phyloP scores from a whole-genome alignment of 1,140 invertebrate genomes.

The Drosophila carrolli region DNA sequence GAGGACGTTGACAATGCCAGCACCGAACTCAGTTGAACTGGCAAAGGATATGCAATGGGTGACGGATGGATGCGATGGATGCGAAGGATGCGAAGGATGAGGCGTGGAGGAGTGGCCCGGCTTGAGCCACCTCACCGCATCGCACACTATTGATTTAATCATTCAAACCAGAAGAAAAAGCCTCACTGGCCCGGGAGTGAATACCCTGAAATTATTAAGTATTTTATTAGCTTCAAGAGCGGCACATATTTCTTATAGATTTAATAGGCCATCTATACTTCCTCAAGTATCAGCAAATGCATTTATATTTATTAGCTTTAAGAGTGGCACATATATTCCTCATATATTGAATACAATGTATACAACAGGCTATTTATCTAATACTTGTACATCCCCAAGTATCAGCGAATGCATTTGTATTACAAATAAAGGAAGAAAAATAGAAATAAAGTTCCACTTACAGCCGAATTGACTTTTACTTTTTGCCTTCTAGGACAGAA shows the following conservation, averaged over 20 bases:
- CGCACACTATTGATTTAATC: conserved; percentile 46
- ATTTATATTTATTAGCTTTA: background rate
- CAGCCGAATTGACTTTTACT: no score
- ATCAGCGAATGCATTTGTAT: no score
- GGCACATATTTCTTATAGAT: no score
- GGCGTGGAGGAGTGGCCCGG: background rate
- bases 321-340: no score
- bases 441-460: no score
- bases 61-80: conserved; percentile 19
- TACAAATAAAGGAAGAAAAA: no score
- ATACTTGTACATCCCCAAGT: no score
- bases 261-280: no score
- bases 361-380: no score
- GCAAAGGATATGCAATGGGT: conserved; percentile 10
- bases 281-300: no score
- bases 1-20: conserved; percentile 35
- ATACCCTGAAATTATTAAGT: conserved; percentile 3
- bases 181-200: conserved; percentile 1
- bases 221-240: background rate
- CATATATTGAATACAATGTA: no score
- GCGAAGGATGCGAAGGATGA: background rate
- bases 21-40: conserved; percentile 20
- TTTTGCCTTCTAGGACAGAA: no score
- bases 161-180: conserved; percentile 16
- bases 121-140: conserved; percentile 3